A percentile compares a stretch with the other conserved stretches of the same genome.
phyloP scores from a whole-genome alignment of 2,888 invertebrate genomes.

The Agrochola lychnidis region DNA sequence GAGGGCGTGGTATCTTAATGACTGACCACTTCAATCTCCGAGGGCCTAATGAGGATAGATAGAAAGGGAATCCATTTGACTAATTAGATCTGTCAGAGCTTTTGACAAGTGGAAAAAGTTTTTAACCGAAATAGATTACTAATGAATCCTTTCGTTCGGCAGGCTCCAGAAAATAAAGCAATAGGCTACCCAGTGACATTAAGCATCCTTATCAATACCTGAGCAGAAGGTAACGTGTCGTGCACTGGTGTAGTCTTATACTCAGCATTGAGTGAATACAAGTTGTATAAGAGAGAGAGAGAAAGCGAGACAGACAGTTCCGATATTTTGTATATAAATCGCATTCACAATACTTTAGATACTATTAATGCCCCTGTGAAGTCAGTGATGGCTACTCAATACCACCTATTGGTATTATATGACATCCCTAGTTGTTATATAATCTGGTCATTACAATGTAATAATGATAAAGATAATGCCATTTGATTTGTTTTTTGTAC shows the following conservation, averaged over 20 bases:
- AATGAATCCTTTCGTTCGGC: background rate
- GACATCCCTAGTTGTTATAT: no score
- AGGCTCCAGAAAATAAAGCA: background rate
- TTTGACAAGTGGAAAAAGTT: background rate
- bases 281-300: no score
- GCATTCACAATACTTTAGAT: background rate
- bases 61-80: constrained; percentile 27
- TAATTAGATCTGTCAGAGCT: constrained; percentile 43
- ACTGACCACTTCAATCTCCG: constrained; percentile 44
- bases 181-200: background rate
- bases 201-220: no score
- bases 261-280: no score
- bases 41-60: constrained; percentile 47
- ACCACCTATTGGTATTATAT: no score
- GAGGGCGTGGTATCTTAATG: constrained; percentile 62
- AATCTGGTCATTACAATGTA: no score
- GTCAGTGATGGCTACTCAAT: background rate
- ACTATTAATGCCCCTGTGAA: background rate
- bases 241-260: background rate
- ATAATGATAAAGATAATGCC: no score
- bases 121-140: constrained; percentile 5
- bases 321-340: background rate
- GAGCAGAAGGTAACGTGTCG: background rate
- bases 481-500: no score
- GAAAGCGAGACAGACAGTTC: background rate